These are phyloP conservation scores for Xanthia togata DNA, from an alignment of 2,888 invertebrate genomes.

Conservation along the genomic window DNA sequence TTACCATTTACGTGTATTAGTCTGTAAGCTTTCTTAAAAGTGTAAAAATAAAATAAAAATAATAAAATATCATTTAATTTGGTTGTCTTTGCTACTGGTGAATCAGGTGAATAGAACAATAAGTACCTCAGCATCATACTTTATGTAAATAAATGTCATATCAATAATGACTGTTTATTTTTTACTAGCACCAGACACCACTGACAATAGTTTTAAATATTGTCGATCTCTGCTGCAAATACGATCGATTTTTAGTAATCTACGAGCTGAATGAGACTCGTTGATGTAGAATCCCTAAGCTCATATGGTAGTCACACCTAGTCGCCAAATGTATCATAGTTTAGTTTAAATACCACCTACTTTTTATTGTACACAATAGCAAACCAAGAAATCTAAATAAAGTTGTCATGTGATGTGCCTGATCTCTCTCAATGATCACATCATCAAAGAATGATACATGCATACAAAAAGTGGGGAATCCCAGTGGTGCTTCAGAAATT, in stretches of 20 bases:
- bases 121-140: background rate
- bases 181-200: background rate
- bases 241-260: background rate
- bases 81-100: background rate
- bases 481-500: conserved; percentile 3
- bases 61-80: conserved; percentile 13
- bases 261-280: no score
- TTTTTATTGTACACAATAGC: background rate
- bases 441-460: background rate
- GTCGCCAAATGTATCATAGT: background rate
- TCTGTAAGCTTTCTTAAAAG: no score
- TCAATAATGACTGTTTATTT: conserved; percentile 12
- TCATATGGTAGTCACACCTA: background rate
- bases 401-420: background rate
- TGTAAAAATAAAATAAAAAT: no score
- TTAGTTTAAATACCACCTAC: no score
- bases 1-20: no score
- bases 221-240: background rate
- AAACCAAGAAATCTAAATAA: background rate
- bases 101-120: conserved; percentile 21
- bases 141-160: conserved; percentile 7
- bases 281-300: no score
- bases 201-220: conserved; percentile 11
- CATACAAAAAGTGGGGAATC: background rate
- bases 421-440: background rate